phyloP scores from a whole-genome alignment of 2,797 vertebrate species.

The Melanotaenia maccullochi region DNA sequence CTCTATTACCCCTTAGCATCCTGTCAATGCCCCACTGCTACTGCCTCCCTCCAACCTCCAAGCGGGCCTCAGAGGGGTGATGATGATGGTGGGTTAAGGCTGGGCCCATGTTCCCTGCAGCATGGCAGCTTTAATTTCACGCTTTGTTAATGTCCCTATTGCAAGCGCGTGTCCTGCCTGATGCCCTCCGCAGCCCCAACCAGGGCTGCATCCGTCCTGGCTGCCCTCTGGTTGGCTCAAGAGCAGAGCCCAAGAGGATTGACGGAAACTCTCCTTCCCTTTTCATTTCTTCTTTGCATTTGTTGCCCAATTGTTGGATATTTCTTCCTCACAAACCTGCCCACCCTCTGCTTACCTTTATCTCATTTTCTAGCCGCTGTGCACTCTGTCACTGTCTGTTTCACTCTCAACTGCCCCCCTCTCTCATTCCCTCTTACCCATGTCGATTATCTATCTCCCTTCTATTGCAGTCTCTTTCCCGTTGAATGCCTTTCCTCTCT shows the following conservation, averaged over 20 bases:
- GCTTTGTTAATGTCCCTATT: slow-evolving; percentile 84
- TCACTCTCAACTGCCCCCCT: slow-evolving; percentile 58
- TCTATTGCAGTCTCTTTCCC: slow-evolving; percentile 55
- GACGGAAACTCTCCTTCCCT: slow-evolving; percentile 16
- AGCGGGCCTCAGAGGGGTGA: slow-evolving; percentile 63
- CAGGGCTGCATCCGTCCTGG: slow-evolving; percentile 64
- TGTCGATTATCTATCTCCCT: slow-evolving; percentile 70
- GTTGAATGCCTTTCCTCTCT: slow-evolving; percentile 50
- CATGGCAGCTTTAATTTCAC: slow-evolving; percentile 85
- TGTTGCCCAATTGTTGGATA: slow-evolving; percentile 54
- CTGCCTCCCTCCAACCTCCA: slow-evolving; percentile 44
- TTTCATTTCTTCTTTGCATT: slow-evolving; percentile 30
- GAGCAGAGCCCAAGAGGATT: slow-evolving; percentile 39
- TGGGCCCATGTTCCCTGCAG: slow-evolving; percentile 66
- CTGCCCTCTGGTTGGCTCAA: slow-evolving; percentile 58
- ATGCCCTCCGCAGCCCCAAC: slow-evolving; percentile 65
- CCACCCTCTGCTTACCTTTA: slow-evolving; percentile 63
- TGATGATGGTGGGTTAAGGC: slow-evolving; percentile 63
- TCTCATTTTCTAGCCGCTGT: slow-evolving; percentile 58
- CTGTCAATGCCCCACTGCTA: slow-evolving; percentile 46
- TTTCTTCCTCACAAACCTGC: slow-evolving; percentile 60
- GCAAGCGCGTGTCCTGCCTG: slow-evolving; percentile 59
- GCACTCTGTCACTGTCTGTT: slow-evolving; percentile 76
- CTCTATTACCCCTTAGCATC: slow-evolving; percentile 81
- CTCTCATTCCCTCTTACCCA: slow-evolving; percentile 65